Evolutionary conservation across 2,797 vertebrate species (phyloP).

Genomic region (Gallinago nigripennis): DNA sequence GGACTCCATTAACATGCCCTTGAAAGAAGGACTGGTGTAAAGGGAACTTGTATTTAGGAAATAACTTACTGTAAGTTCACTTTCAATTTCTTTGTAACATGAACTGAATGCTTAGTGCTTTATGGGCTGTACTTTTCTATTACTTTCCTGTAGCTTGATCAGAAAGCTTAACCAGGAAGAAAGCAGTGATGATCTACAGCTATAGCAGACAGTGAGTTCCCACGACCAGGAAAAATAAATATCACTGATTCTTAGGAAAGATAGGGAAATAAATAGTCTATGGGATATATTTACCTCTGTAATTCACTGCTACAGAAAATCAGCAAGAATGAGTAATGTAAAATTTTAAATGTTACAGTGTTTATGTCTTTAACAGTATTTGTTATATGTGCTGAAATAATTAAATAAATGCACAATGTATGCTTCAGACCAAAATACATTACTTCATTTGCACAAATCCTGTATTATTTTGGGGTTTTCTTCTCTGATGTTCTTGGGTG

Average conservation of each 20-base stretch:
- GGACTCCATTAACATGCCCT: background rate
- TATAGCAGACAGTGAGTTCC: background rate
- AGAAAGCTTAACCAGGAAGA: background rate
- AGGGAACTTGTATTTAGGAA: background rate
- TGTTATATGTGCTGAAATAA: background rate
- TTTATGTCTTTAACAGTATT: background rate
- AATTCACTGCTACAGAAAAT: background rate
- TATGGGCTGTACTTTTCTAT: background rate
- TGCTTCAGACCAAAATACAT: background rate
- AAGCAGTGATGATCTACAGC: background rate
- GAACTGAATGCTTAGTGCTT: background rate
- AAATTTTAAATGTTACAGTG: background rate
- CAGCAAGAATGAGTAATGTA: background rate
- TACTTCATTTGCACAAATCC: background rate
- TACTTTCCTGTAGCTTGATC: background rate
- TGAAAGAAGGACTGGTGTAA: background rate
- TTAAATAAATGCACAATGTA: background rate
- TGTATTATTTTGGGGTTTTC: rapidly evolving
- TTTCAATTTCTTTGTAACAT: background rate
- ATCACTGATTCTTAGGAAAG: background rate
- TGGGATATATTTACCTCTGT: background rate
- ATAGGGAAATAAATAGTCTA: background rate
- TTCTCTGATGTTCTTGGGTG: background rate
- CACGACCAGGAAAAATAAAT: background rate
- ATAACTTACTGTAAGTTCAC: background rate